Base-by-base conservation (phyloP, 2,113 vertebrate genomes). In the Mola mola region DNA sequence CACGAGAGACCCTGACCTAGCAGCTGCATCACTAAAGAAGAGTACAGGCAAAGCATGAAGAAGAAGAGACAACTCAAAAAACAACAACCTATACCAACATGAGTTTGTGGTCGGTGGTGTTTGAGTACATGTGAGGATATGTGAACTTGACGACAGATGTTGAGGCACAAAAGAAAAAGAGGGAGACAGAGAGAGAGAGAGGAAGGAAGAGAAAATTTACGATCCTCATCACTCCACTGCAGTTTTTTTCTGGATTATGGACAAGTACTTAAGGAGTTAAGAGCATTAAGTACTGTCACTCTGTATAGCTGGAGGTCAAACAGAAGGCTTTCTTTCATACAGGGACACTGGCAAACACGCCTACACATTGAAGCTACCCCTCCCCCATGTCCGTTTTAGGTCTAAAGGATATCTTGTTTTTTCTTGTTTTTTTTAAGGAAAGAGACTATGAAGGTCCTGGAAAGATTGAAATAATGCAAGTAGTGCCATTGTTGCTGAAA, bases 1-100 rank as follows among this genome's bases (percentile, higher is more conserved):
- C 95, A 99, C 95, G 95, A 97, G 93, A 87, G 90, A 90, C 93
- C 94, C 96, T 96, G 95, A 94, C 94, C 95, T 97, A 96, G 94
- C 92, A 96, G 95, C 94, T 96, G 94, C 90, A 93, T 90, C 95
- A 96, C 93, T 95, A 64, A 87, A 92, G 84, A 91, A 91, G 95
- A 95, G 94, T 95, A 95, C 92, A 95, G 96, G 96, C 96, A 97
- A 96, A 98, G 94, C 96, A 95, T 93, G 94, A 93, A 86, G 85
- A 86, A 90, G 81, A 94, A 94, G 93, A 94, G 87, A 83, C 82
- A 89, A 94, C 93, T 91, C 86, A 94, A 92, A 91, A 40, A 84
- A 90, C 85, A 84, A 89, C 91, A 94, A 92, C 80, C 81, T 81
- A 76, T 91, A 88, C 88, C 88, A 82, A 90, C 87, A 89, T 83